phyloP scores from a whole-genome alignment of 1,140 invertebrate species.

The Cheumatopsyche charites region DNA sequence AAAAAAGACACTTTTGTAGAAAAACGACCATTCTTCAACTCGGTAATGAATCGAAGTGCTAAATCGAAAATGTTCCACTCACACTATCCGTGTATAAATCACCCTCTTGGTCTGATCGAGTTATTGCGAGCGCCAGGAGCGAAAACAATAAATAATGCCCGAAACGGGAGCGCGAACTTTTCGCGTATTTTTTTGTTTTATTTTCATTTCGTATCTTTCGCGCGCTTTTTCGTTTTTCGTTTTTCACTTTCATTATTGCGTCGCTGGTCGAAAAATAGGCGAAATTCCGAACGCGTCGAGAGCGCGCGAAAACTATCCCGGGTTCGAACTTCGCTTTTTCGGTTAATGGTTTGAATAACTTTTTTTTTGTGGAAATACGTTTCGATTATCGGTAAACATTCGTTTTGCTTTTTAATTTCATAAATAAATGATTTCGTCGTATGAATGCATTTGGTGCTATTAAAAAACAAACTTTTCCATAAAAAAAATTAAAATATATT shows the following conservation, averaged over 20 bases:
- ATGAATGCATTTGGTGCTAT: too few relatives aligned
- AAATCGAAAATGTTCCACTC: constrained; percentile 26
- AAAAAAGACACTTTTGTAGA: too few relatives aligned
- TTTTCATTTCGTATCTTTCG: too few relatives aligned
- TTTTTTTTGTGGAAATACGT: not conserved
- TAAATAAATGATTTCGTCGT: too few relatives aligned
- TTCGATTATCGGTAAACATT: too few relatives aligned
- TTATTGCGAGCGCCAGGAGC: constrained; percentile 28
- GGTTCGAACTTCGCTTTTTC: constrained; percentile 10
- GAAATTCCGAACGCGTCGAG: too few relatives aligned
- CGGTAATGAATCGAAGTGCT: constrained; percentile 17
- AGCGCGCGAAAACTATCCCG: not conserved
- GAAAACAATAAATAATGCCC: constrained; percentile 35
- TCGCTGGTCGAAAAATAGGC: not conserved
- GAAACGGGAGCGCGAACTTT: not conserved
- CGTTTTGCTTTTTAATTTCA: too few relatives aligned
- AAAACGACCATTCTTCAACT: not conserved
- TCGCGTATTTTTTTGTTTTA: constrained; percentile 6
- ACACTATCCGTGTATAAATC: constrained; percentile 34
- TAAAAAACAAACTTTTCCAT: too few relatives aligned
- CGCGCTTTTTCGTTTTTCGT: constrained; percentile 16
- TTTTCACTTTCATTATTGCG: not conserved
- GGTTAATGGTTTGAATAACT: not conserved
- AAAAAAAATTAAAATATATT: too few relatives aligned
- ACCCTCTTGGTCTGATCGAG: constrained; percentile 24